A percentile compares a stretch with the other conserved stretches of the same genome.
These are phyloP conservation scores for Gallirallus australis DNA, from an alignment of 2,797 vertebrate genomes.

Conservation along the genomic window DNA sequence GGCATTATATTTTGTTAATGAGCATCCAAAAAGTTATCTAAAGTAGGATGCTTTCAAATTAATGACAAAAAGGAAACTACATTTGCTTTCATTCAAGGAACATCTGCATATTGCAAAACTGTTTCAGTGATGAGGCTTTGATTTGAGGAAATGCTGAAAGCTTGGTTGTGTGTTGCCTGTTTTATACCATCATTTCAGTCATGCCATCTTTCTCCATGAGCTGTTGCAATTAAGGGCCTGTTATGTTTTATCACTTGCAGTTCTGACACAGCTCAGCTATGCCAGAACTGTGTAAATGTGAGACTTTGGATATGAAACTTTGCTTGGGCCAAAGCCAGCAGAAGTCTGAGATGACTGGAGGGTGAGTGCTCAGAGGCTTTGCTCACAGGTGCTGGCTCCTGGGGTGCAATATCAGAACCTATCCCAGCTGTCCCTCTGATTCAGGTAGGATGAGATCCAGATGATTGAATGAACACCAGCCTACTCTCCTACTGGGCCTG, in stretches of 20 bases:
- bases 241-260: neutral
- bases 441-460: neutral
- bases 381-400: neutral
- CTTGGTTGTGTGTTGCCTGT: neutral
- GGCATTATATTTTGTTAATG: neutral
- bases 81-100: neutral
- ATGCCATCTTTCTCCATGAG: neutral
- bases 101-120: neutral
- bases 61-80: neutral
- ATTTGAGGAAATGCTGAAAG: neutral
- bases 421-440: neutral
- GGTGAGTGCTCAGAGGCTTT: neutral
- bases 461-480: neutral
- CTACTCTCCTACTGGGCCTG: neutral
- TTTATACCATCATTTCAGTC: neutral
- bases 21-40: neutral
- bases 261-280: neutral
- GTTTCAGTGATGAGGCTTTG: neutral
- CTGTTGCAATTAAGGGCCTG: neutral
- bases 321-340: neutral
- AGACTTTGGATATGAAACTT: neutral
- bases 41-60: neutral
- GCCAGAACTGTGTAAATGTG: neutral
- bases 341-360: neutral
- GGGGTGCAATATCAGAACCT: neutral